Percentiles rank a stretch among this genome's conserved stretches.
phyloP scores from a whole-genome alignment of 2,797 vertebrate species.

The Acrocephalus scirpaceus region DNA sequence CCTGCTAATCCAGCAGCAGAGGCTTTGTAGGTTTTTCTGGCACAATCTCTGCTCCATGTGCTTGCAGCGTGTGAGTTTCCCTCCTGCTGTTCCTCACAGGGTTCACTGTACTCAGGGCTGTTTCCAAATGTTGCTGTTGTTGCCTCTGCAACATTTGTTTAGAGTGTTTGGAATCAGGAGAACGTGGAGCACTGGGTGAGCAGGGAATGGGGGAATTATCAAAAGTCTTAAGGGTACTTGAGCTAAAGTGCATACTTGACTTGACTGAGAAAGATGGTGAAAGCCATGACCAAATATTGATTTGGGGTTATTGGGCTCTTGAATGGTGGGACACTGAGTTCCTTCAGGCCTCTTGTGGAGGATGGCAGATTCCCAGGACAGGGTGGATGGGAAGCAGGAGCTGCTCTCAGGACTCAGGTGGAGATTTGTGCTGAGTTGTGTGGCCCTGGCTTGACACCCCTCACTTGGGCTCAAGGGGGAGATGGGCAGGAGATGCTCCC shows the following conservation, averaged over 20 bases:
- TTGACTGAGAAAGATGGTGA: background rate
- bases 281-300: background rate
- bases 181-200: background rate
- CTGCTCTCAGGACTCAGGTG: rapidly evolving
- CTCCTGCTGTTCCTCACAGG: background rate
- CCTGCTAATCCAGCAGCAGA: background rate
- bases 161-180: background rate
- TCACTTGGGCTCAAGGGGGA: rapidly evolving
- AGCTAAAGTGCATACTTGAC: background rate
- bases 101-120: background rate
- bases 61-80: background rate
- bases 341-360: background rate
- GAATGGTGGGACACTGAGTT: background rate
- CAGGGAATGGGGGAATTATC: background rate
- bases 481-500: background rate
- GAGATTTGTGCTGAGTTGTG: background rate
- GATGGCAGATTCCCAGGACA: rapidly evolving
- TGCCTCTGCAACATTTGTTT: background rate
- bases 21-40: background rate
- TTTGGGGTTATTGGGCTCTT: background rate
- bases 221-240: background rate
- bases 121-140: background rate
- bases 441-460: no score
- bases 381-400: background rate
- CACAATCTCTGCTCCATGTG: rapidly evolving